These are phyloP conservation scores for Drosophila subsilvestris DNA, from an alignment of 2,888 invertebrate genomes.

Conservation along the genomic window DNA sequence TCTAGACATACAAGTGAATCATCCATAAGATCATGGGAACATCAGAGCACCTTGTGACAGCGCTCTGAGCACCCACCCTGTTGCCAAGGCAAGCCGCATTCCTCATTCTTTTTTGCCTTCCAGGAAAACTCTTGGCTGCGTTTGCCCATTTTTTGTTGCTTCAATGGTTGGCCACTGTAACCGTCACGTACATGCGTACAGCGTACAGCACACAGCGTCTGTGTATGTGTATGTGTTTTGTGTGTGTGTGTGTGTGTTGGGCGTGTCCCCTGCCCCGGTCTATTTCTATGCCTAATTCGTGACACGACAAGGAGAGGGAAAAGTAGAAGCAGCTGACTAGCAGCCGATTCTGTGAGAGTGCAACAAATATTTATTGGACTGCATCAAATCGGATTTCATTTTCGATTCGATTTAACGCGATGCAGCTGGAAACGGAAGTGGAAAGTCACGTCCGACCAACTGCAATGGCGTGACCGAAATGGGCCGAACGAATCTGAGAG, in stretches of 20 bases:
- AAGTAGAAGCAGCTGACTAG: neutral
- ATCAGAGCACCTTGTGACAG: too few species aligned
- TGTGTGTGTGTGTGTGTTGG: conserved; percentile 3
- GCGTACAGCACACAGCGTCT: neutral
- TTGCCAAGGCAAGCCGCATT: neutral
- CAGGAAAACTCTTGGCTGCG: conserved; percentile 16
- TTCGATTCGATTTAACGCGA: conserved; percentile 6
- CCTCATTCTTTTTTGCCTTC: neutral
- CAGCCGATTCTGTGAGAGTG: conserved; percentile 38
- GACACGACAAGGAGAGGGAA: conserved; percentile 28
- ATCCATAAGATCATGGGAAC: neutral
- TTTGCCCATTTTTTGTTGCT: conserved; percentile 18
- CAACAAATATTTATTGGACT: conserved; percentile 65
- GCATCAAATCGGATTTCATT: conserved; percentile 35
- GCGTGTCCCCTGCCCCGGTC: conserved; percentile 19
- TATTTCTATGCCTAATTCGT: conserved; percentile 8
- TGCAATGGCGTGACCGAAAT: conserved; percentile 6
- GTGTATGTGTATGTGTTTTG: neutral
- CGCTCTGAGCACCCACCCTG: conserved; percentile 8
- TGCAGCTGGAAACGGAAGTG: conserved; percentile 61
- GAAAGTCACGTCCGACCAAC: conserved; percentile 65
- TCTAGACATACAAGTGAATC: too few species aligned
- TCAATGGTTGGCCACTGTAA: conserved; percentile 32
- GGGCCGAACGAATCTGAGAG: neutral
- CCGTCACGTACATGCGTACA: conserved; percentile 27